Base-by-base conservation (phyloP, 2,113 vertebrate species). In the Mastomys coucha region DNA sequence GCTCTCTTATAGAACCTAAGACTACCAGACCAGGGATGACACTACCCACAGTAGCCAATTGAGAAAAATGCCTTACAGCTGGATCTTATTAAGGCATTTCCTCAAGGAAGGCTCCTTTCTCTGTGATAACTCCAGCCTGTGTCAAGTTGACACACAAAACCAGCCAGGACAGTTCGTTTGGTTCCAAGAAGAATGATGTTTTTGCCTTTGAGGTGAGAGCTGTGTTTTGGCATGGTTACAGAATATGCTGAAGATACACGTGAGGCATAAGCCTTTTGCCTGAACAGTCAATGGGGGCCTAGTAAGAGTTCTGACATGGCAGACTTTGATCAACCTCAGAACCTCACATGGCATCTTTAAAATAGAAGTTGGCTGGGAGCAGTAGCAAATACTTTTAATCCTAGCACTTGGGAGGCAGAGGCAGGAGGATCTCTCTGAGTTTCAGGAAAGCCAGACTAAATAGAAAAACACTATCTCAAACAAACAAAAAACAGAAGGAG, bases 301-400 rank as follows among this genome's bases (percentile, higher is more conserved):
- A n/a, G 7, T 53, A 73, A 56, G 12, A 67, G 6, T 2, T 12
- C 42, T 87, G 70, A 56, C 3, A 39, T 91, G 65, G 53, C 22
- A 91, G 56, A 91, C 51, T 2, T 11, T 88, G 31, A 89, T 53
- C 31, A 84, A 36, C 58, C 87, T 33, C 14, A 75, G 51, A 1
- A 72, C 58, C 51, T 96, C 22, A 73, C n/a, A 69, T 19, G 45
- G 5, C 86, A 84, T 45, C 70, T 58, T 95, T 51, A 91, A 94
- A 92, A 85, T 24, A 89, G 69, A 72, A 26, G 65, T 42, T 45
- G n/a, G 81, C 58, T 1, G 9, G 58, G 81, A 42, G 58, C 9
- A 4, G 17, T 31, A 24, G 8, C 26, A 2, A 24, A 85, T 0
- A 42, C 7, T 7, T 19, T 85, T 42, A 42, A 31, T 65, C 58